Evolutionary conservation across 2,888 invertebrate genomes (phyloP).

Genomic region (Plemyria rubiginata): DNA sequence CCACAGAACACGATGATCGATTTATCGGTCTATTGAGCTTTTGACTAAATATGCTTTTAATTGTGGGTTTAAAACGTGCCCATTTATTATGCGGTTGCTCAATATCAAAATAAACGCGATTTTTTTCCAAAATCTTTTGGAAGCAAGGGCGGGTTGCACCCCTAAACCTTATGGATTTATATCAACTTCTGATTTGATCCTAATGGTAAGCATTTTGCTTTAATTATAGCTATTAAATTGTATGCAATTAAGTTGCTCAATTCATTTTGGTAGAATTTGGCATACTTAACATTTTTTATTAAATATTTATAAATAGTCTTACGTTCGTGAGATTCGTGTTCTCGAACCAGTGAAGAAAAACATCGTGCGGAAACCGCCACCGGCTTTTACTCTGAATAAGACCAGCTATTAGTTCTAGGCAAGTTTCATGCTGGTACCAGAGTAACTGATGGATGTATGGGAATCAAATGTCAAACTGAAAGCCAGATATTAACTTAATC

Average conservation of each 20-base stretch:
- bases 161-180: constrained; percentile 62
- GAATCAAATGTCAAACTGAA: too few relatives aligned
- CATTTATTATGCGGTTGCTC: constrained; percentile 76
- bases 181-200: constrained; percentile 63
- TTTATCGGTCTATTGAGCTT: constrained; percentile 69
- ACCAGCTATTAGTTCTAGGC: too few relatives aligned
- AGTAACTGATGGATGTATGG: too few relatives aligned
- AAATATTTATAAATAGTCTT: not conserved
- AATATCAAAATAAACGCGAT: constrained; percentile 70
- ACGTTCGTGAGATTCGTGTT: too few relatives aligned
- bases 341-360: too few relatives aligned
- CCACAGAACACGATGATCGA: constrained; percentile 60
- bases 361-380: too few relatives aligned
- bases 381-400: too few relatives aligned
- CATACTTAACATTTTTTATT: not conserved
- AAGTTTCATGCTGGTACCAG: too few relatives aligned
- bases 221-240: constrained; percentile 68
- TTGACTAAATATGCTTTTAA: constrained; percentile 74
- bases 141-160: constrained; percentile 59
- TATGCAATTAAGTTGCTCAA: constrained; percentile 57
- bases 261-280: constrained; percentile 29
- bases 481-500: too few relatives aligned
- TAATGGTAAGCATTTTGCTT: constrained; percentile 60
- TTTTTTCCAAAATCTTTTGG: constrained; percentile 47
- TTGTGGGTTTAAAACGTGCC: constrained; percentile 60